Conservation (phyloP, 2,113 vertebrate species). For the Chinchilla lanigera region DNA sequence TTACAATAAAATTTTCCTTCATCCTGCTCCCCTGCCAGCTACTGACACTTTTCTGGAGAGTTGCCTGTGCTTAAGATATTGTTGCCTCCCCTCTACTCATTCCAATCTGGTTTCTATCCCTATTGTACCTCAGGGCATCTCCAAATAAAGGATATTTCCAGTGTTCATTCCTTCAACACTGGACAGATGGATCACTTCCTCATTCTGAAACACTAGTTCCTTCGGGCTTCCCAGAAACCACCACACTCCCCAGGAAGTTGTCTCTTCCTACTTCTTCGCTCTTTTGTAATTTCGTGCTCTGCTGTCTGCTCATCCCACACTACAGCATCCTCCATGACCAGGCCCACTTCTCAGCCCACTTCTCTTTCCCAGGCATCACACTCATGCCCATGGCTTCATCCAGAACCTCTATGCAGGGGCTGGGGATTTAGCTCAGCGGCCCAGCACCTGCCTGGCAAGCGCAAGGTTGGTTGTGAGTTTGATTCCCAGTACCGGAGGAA, state of each 20-base stretch:
- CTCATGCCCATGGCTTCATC: not conserved
- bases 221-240: not conserved
- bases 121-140: not conserved
- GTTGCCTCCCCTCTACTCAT: not conserved
- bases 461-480: too few species aligned
- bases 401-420: not conserved
- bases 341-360: not conserved
- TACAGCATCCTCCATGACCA: not conserved
- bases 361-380: not conserved
- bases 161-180: not conserved
- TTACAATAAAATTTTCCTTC: constrained; percentile 31
- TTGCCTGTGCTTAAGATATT: not conserved
- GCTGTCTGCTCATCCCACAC: not conserved
- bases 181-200: not conserved
- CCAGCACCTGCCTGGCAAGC: too few species aligned
- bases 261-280: not conserved
- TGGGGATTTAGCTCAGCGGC: too few species aligned
- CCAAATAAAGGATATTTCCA: not conserved
- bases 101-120: not conserved
- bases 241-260: not conserved
- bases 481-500: too few species aligned
- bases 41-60: not conserved
- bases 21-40: not conserved
- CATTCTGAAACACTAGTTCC: not conserved
- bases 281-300: not conserved